These are phyloP conservation scores for Mustela nigripes DNA, from an alignment of 2,113 vertebrate species.

Conservation along the genomic window DNA sequence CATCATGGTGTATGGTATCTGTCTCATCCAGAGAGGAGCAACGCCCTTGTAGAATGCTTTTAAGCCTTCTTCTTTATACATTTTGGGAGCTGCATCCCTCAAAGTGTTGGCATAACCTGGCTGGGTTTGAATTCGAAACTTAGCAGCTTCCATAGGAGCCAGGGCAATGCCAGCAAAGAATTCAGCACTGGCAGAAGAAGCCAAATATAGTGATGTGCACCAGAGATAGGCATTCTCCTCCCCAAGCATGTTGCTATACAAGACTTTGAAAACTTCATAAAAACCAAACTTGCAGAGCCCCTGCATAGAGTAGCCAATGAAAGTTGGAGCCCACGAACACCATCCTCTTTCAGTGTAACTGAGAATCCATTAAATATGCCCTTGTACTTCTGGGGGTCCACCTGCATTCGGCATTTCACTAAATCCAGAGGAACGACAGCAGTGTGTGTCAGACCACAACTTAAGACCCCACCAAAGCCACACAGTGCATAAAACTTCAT, in stretches of 20 bases:
- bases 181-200: conserved; percentile 98
- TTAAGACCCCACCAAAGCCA: conserved; percentile 98
- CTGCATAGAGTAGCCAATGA: too few relatives aligned
- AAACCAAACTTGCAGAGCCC: too few relatives aligned
- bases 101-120: conserved; percentile 98
- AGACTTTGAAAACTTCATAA: too few relatives aligned
- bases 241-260: too few relatives aligned
- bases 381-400: conserved; percentile 66
- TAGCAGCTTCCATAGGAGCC: conserved; percentile 99
- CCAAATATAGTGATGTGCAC: conserved; percentile 98
- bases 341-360: too few relatives aligned
- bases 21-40: conserved; percentile 98
- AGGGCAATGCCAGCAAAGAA: conserved; percentile 99
- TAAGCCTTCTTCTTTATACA: conserved; percentile 96
- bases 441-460: conserved; percentile 98
- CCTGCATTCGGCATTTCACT: conserved; percentile 99
- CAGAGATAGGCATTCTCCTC: conserved; percentile 98
- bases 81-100: conserved; percentile 96
- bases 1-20: conserved; percentile 99
- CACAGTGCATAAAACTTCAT: conserved; percentile 97
- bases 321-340: too few relatives aligned
- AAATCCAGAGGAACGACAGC: conserved; percentile 98
- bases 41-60: conserved; percentile 99
- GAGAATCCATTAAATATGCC: too few relatives aligned
- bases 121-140: conserved; percentile 98